These are phyloP conservation scores for Odontesthes bonariensis DNA, from an alignment of 2,113 vertebrate genomes.

Conservation along the genomic window DNA sequence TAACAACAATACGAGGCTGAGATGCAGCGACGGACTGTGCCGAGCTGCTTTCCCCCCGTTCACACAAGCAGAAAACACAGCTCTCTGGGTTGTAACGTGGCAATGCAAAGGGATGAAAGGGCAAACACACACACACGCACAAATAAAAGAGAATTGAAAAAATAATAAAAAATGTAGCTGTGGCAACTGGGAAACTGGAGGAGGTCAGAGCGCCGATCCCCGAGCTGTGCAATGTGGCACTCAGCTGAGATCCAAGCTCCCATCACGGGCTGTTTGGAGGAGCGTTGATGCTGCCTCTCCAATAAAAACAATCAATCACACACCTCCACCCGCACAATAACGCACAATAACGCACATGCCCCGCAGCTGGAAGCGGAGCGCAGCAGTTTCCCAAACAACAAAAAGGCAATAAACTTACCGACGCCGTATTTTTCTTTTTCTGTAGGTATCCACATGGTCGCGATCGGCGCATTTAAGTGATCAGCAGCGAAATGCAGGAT, in stretches of 20 bases:
- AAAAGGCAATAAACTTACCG: slow-evolving; percentile 87
- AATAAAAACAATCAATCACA: background rate
- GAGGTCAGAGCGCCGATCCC: slow-evolving; percentile 42
- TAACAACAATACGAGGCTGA: background rate
- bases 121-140: background rate
- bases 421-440: slow-evolving; percentile 98
- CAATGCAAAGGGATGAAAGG: background rate
- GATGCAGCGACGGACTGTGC: slow-evolving; percentile 16
- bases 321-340: too few species aligned
- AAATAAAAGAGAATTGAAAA: background rate
- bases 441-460: slow-evolving; percentile 96
- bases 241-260: slow-evolving; percentile 41
- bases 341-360: slow-evolving; percentile 31
- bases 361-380: slow-evolving; percentile 36
- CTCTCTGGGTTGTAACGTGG: background rate
- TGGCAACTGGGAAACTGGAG: slow-evolving; percentile 27
- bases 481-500: slow-evolving; percentile 57
- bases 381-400: slow-evolving; percentile 22
- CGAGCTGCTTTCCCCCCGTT: slow-evolving; percentile 39
- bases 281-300: slow-evolving; percentile 33
- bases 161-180: slow-evolving; percentile 25
- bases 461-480: slow-evolving; percentile 65
- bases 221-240: slow-evolving; percentile 68
- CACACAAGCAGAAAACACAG: slow-evolving; percentile 46
- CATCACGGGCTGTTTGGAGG: slow-evolving; percentile 33